Conservation (phyloP, 2,113 vertebrate genomes). For the Caranx ignobilis region DNA sequence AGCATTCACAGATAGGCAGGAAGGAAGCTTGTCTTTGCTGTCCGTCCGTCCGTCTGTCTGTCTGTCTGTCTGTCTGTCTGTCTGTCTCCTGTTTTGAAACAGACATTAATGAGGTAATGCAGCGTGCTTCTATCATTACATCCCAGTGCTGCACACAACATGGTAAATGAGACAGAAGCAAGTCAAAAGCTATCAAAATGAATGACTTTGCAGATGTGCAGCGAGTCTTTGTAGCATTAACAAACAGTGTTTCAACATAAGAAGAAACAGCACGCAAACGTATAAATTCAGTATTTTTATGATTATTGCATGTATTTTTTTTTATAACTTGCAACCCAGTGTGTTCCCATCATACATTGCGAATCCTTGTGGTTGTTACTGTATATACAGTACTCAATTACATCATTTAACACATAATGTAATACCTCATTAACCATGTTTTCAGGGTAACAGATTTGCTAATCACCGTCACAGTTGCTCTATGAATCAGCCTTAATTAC, state of each 20-base stretch:
- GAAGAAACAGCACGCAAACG: background rate
- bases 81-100: slow-evolving; percentile 39
- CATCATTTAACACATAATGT: slow-evolving; percentile 60
- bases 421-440: slow-evolving; percentile 61
- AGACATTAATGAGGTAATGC: slow-evolving; percentile 56
- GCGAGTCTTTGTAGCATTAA: slow-evolving; percentile 9
- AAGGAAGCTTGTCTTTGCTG: slow-evolving; percentile 31
- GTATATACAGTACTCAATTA: slow-evolving; percentile 23
- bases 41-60: slow-evolving; percentile 2
- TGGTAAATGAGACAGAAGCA: slow-evolving; percentile 11
- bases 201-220: slow-evolving; percentile 18
- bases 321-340: background rate
- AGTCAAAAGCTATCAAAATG: slow-evolving; percentile 24
- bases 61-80: too few species aligned
- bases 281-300: background rate
- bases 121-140: slow-evolving; percentile 38
- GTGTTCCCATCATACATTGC: background rate
- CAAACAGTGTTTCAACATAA: background rate
- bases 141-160: background rate
- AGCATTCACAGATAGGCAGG: slow-evolving; percentile 5
- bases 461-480: slow-evolving; percentile 62
- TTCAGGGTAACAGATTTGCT: slow-evolving; percentile 61
- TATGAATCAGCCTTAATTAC: slow-evolving; percentile 69
- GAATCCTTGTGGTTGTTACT: slow-evolving; percentile 1
- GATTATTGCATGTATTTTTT: slow-evolving; percentile 22